Evolutionary conservation across 1,140 invertebrate species (phyloP).

Genomic region (Bactericera cockerelli): DNA sequence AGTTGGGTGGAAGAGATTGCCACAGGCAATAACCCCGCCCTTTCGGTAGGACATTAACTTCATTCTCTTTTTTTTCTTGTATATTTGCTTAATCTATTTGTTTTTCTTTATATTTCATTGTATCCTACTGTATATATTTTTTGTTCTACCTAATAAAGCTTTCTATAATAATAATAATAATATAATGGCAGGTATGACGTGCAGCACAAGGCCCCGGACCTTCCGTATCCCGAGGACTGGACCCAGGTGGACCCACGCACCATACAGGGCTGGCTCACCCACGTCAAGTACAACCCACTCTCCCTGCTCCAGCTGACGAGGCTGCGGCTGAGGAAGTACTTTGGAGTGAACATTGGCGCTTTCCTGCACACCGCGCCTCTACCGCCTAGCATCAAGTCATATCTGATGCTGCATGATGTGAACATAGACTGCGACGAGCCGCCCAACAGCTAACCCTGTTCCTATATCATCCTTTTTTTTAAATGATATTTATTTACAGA

Average conservation of each 20-base stretch:
- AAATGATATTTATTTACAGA: too few species aligned
- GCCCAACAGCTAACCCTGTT: conserved; percentile 32
- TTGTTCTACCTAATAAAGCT: too few species aligned
- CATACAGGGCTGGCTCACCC: conserved; percentile 23
- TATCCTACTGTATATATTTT: too few species aligned
- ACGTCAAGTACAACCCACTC: conserved; percentile 30
- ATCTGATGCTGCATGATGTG: conserved; percentile 34
- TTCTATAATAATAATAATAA: too few species aligned
- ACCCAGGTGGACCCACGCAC: conserved; percentile 18
- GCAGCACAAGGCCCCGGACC: conserved; percentile 22
- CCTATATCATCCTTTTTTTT: too few species aligned
- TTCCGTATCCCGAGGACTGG: conserved; percentile 23
- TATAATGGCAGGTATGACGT: conserved; percentile 25
- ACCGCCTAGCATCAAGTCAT: conserved; percentile 28
- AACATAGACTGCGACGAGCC: conserved; percentile 34
- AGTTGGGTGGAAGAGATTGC: too few species aligned
- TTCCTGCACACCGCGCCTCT: conserved; percentile 20
- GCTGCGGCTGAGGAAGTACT: conserved; percentile 27
- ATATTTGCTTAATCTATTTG: too few species aligned
- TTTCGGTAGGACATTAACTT: too few species aligned
- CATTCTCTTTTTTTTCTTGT: too few species aligned
- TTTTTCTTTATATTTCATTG: too few species aligned
- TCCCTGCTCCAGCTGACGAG: conserved; percentile 31
- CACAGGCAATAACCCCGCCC: too few species aligned
- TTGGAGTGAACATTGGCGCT: background rate